These are phyloP conservation scores for Phataginus tetradactyla DNA, from an alignment of 2,797 vertebrate genomes.

Conservation along the genomic window DNA sequence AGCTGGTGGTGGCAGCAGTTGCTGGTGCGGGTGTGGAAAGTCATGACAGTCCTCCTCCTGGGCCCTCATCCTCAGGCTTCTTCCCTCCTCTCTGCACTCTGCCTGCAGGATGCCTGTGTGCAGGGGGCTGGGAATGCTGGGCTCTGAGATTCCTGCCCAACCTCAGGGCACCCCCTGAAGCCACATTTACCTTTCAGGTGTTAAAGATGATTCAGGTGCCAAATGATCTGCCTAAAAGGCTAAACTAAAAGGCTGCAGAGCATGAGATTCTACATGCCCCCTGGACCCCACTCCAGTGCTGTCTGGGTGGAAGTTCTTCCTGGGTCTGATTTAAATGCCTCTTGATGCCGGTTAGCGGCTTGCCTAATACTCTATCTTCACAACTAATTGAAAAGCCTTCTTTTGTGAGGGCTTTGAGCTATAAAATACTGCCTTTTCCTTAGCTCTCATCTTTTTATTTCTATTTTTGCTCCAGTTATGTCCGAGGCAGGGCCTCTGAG, in stretches of 20 bases:
- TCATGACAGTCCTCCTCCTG: neutral
- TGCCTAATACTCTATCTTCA: conserved; percentile 10
- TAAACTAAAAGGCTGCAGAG: neutral
- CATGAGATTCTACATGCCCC: fast-evolving
- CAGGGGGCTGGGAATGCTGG: neutral
- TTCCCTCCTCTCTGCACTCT: neutral
- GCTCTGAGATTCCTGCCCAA: neutral
- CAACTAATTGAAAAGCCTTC: conserved; percentile 64
- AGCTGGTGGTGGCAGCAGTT: neutral
- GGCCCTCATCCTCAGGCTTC: neutral
- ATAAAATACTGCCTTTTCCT: conserved; percentile 53
- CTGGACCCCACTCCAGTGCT: neutral
- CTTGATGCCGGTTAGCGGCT: neutral
- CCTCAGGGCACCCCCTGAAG: neutral
- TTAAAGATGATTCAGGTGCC: neutral
- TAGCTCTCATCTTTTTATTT: neutral
- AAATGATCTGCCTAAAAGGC: neutral
- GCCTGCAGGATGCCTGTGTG: neutral
- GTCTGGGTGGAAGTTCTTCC: conserved; percentile 11
- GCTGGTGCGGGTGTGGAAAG: conserved; percentile 23
- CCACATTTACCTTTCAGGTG: neutral
- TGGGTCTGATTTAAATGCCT: conserved; percentile 63
- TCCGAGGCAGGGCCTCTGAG: neutral
- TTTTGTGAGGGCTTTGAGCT: neutral
- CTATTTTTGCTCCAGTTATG: neutral